A percentile compares a stretch with the other conserved stretches of the same genome.
Conservation (phyloP, 92 coral and sea anemone species). For the Phymanthus crucifer region DNA sequence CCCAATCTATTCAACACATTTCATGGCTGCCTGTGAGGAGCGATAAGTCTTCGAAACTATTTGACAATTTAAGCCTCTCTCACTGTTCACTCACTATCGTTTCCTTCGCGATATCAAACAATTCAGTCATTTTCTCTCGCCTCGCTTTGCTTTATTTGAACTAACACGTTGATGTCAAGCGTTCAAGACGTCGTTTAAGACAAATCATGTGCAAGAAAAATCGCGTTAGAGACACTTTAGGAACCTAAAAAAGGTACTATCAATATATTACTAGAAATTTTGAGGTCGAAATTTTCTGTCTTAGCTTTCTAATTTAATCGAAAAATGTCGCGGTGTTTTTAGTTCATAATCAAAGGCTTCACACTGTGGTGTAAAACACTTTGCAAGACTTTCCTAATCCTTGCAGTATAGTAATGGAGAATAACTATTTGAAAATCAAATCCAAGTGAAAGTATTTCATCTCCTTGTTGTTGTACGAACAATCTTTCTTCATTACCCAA, state of each 20-base stretch:
- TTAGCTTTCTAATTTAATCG: not conserved
- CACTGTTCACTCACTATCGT: conserved; percentile 2
- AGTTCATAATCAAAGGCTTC: conserved; percentile 4
- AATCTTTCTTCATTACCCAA: not conserved
- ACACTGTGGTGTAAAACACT: conserved; percentile 29
- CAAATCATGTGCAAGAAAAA: not conserved
- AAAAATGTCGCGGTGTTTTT: not conserved
- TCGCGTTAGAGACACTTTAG: not conserved
- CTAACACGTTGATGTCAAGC: conserved; percentile 3
- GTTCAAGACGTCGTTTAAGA: not conserved
- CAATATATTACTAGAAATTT: not conserved
- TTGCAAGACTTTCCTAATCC: conserved; percentile 16
- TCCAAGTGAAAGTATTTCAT: not conserved
- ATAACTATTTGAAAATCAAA: conserved; percentile 18
- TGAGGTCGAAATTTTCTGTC: not conserved
- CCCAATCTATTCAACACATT: conserved; percentile 2
- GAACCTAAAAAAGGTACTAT: not conserved
- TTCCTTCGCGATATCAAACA: not conserved
- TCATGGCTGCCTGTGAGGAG: not conserved
- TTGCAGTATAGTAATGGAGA: not conserved
- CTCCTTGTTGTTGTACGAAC: not conserved
- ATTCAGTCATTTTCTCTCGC: conserved; percentile 10
- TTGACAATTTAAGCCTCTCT: conserved; percentile 35
- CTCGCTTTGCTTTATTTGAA: conserved; percentile 1
- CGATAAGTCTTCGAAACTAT: conserved; percentile 21